Evolutionary conservation across 2,888 invertebrate genomes (phyloP), one percentile per base, ranked within the genome.

Genomic region (Caenorhabditis plicata): DNA sequence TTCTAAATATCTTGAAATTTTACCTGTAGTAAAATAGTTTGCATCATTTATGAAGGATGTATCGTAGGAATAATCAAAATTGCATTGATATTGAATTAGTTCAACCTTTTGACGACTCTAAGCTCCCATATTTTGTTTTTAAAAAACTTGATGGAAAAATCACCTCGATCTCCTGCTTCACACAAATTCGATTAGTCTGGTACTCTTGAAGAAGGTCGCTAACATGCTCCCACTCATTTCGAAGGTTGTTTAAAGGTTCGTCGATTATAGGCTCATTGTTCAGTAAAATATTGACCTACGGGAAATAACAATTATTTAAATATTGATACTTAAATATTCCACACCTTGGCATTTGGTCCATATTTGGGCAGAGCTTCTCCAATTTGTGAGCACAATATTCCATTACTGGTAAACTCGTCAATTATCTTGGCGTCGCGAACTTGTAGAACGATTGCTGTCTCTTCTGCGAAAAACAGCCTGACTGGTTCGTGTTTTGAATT

Each of bases 141-240:
- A 90, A 80, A 91, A 92, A 4, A 86, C 85, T 0, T 87, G 84
- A 80, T 90, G n/a, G n/a, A 41, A 25, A 31, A 19, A 38, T 31
- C 7, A 62, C 66, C 42, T 55, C 17, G 83, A 87, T 89, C 83
- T 96, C 95, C 75, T 90, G 87, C 35, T 86, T 83, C 1, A 89
- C 90, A 80, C 91, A 92, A 4, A 86, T 85, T 0, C 87, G 84
- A 80, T 90, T 89, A 0, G 90, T 88, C 83, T 96, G 96, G 13
- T 88, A 85, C 63, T 87, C 85, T 81, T 96, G 96, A 46, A 98
- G 82, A 68, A 88, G 88, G 81, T 89, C 92, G 82, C 94, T 93
- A 0, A 94, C 95, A 81, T 91, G 91, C 82, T 96, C 96, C 96
- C 96, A 98, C 80, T 88, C 86, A 76, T 88, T 87, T 82, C 90